Evolutionary conservation across 2,797 vertebrate species (phyloP).

Genomic region (Microctenopoma steveboyesi): DNA sequence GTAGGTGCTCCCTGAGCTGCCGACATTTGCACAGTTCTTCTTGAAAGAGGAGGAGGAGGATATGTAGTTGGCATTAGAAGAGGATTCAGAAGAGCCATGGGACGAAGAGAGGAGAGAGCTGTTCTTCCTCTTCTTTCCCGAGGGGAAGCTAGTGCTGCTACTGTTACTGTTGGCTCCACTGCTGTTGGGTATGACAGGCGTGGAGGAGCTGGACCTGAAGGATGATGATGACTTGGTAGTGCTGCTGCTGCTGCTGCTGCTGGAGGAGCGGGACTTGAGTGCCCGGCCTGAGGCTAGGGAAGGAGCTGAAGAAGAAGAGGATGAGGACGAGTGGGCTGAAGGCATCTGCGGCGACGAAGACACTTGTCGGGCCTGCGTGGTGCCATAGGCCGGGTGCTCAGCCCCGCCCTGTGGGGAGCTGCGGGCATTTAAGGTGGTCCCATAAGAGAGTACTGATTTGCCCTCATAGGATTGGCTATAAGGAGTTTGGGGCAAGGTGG

Average conservation of each 20-base stretch:
- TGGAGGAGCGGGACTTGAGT: slow-evolving; percentile 94
- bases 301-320: slow-evolving; percentile 85
- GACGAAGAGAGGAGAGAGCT: slow-evolving; percentile 88
- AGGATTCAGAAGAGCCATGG: slow-evolving; percentile 84
- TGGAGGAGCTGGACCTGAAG: slow-evolving; percentile 78
- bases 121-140: slow-evolving; percentile 97
- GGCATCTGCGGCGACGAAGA: slow-evolving; percentile 96
- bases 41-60: slow-evolving; percentile 87
- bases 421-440: slow-evolving; percentile 94
- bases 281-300: slow-evolving; percentile 92
- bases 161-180: slow-evolving; percentile 81
- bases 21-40: slow-evolving; percentile 92
- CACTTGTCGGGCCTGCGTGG: slow-evolving; percentile 95
- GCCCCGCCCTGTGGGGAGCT: slow-evolving; percentile 86
- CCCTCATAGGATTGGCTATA: slow-evolving; percentile 87
- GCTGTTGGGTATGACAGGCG: slow-evolving; percentile 76
- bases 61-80: slow-evolving; percentile 83
- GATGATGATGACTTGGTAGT: slow-evolving; percentile 89
- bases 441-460: slow-evolving; percentile 91
- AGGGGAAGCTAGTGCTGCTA: slow-evolving; percentile 86
- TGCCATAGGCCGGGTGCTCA: slow-evolving; percentile 91
- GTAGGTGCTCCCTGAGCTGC: slow-evolving; percentile 91
- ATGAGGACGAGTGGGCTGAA: slow-evolving; percentile 93
- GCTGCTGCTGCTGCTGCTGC: slow-evolving; percentile 65
- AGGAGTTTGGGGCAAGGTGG: slow-evolving; percentile 86